Evolutionary conservation across 2,797 vertebrate genomes (phyloP).

Genomic region (Falco novaeseelandiae): DNA sequence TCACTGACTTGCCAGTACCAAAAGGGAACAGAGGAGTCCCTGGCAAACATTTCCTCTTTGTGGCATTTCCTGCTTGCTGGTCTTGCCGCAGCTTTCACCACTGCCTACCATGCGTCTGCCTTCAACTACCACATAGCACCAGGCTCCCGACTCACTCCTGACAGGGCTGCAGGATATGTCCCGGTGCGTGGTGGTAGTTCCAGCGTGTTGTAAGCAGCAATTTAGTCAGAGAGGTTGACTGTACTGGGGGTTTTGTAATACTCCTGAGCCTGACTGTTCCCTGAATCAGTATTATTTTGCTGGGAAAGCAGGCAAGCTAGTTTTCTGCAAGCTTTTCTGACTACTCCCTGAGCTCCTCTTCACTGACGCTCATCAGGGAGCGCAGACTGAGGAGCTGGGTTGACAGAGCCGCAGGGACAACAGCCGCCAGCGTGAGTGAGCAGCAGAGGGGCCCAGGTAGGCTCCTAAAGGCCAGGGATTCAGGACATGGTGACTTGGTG

Average conservation of each 20-base stretch:
- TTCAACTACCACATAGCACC: neutral
- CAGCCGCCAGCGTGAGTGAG: accelerated
- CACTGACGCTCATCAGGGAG: neutral
- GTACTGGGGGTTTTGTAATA: neutral
- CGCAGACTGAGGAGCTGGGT: neutral
- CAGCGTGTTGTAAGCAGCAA: neutral
- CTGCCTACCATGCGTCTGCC: neutral
- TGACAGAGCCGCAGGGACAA: neutral
- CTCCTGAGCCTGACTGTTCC: neutral
- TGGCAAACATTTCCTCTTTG: slow-evolving; percentile 5
- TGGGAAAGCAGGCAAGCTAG: neutral
- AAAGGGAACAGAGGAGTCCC: neutral
- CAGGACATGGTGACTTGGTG: neutral
- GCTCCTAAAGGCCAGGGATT: neutral
- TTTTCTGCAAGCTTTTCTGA: neutral
- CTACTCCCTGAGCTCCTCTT: neutral
- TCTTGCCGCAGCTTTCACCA: neutral
- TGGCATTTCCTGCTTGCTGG: neutral
- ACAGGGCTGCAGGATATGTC: neutral
- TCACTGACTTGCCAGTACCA: neutral
- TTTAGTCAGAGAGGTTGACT: neutral
- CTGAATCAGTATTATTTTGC: neutral
- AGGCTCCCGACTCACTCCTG: neutral
- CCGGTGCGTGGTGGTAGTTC: neutral
- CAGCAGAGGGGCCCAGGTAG: neutral